Evolutionary conservation across 2,888 invertebrate genomes (phyloP), one percentile per base, ranked within the genome.

Genomic region (Germaria angustata): DNA sequence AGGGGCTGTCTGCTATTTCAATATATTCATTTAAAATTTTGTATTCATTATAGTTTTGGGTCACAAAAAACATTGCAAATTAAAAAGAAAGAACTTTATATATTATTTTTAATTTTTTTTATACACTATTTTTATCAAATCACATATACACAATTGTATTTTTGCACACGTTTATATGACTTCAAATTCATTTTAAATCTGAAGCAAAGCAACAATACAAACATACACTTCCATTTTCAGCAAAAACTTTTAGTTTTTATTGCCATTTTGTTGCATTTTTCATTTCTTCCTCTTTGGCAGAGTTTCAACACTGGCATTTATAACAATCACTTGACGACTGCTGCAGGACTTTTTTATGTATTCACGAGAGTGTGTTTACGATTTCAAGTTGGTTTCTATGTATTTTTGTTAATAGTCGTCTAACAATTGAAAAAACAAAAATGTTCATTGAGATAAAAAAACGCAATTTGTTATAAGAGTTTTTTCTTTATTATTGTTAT

Each of bases 241-340:
- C 15, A 17, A 57, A 71, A 71, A 6, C 32, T 34, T 57, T 20
- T 11, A 20, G 11, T 39, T 41, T 72, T 28, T 39, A 28, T 17
- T 39, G 6, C 9, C 2, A 15, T 72, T 61, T 72, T 72, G 49
- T 61, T 49, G 36, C 49, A 72, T 61, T 44, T 69, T 53, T 53
- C 63, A 53, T 73, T 36, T 57, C 8, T 66, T 39, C 11, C 46
- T 49, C 44, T 46, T 41, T 77, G 68, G 66, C 76, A 44, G 9
- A 44, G n/a, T 61, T 69, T 77, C 61, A 77, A 77, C 53, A 69
- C 24, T 63, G 46, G 24, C 41, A 61, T 61, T 61, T 61, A 77
- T 24, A 77, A 61, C 77, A 77, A 69, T 69, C 77, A 66, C 57
- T 66, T 66, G 36, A 53, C 44, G 49, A 34, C 53, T 73, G 24